Conservation (phyloP, 2,113 vertebrate species). For the Emydura subglobosa region DNA sequence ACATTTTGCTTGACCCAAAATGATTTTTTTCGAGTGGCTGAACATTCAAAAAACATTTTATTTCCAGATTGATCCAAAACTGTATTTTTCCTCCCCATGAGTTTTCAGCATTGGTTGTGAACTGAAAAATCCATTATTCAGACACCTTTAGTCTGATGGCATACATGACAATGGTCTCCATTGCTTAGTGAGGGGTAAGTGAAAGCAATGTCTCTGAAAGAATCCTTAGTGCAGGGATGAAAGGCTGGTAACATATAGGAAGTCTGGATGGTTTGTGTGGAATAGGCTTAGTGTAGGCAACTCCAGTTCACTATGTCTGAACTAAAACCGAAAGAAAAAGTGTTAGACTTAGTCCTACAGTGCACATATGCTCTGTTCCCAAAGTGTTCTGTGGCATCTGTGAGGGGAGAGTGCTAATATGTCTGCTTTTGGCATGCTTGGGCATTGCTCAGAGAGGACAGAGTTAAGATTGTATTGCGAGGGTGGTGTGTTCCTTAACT, state of each 20-base stretch:
- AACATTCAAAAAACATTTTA: background rate
- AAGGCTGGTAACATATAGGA: background rate
- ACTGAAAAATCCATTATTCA: background rate
- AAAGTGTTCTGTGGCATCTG: background rate
- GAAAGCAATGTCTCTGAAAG: background rate
- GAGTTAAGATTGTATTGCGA: background rate
- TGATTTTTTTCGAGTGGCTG: background rate
- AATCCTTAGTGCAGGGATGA: background rate
- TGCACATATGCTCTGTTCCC: background rate
- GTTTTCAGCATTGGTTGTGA: background rate
- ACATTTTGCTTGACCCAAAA: background rate
- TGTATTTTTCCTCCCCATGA: background rate
- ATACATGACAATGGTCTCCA: background rate
- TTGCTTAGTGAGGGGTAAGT: background rate
- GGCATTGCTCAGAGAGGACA: background rate
- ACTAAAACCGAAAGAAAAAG: background rate
- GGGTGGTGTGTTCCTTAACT: background rate
- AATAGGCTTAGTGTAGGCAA: background rate
- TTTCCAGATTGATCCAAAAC: background rate
- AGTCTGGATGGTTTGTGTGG: background rate
- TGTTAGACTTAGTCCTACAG: background rate
- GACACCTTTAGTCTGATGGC: background rate
- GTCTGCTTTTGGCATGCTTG: background rate
- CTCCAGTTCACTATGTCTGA: background rate
- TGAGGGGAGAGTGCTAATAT: background rate